These are phyloP conservation scores for Scaptomyza hsui DNA, from an alignment of 1,140 invertebrate genomes.

Conservation along the genomic window DNA sequence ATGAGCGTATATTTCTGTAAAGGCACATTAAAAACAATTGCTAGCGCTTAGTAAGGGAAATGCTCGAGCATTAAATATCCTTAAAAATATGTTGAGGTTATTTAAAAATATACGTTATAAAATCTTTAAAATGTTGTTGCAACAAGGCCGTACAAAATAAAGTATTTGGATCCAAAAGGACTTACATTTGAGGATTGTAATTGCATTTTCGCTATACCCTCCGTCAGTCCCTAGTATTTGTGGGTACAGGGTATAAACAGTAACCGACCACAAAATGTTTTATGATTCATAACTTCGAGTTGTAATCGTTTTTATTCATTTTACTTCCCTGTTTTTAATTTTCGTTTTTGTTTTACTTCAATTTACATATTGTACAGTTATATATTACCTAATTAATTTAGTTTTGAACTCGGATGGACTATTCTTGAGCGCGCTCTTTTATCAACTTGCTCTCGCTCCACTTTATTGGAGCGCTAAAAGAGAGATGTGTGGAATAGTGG, in stretches of 20 bases:
- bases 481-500: neutral
- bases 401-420: neutral
- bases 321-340: conserved; percentile 2
- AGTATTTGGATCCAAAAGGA: too few species aligned
- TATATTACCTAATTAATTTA: conserved; percentile 6
- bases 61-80: neutral
- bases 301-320: conserved; percentile 24
- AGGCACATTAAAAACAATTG: conserved; percentile 25
- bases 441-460: neutral
- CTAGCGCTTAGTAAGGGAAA: conserved; percentile 10
- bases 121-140: too few species aligned
- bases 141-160: too few species aligned
- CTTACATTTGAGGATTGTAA: too few species aligned
- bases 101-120: too few species aligned
- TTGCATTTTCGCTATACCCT: neutral
- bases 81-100: too few species aligned
- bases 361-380: neutral
- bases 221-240: neutral
- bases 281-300: conserved; percentile 66
- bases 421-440: conserved; percentile 1
- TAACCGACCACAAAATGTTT: conserved; percentile 44
- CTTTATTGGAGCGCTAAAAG: too few species aligned
- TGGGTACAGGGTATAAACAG: conserved; percentile 3
- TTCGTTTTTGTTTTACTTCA: conserved; percentile 3
- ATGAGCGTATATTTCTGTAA: conserved; percentile 8